Evolutionary conservation across 1,140 invertebrate genomes (phyloP), one percentile per base, ranked within the genome.

Genomic region (Musca vetustissima): DNA sequence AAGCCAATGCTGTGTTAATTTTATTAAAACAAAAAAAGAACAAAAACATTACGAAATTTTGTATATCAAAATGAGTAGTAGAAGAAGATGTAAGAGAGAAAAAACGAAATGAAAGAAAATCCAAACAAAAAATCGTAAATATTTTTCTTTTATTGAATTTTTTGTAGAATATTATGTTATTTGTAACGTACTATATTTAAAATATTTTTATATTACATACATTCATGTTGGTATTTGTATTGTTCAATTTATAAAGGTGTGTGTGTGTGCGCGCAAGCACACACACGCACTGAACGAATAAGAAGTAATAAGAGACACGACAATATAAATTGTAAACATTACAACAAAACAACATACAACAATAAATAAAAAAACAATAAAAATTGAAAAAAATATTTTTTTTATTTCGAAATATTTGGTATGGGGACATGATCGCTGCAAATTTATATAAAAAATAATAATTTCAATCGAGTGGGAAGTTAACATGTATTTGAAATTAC

Each of bases 1-100:
- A 70, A 75, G 76, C 76, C 77, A 73, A 72, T 79, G 78, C 78
- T 79, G 77, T 79, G 77, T 79, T 79, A 79, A 70, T 70, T 70
- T 70, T 67, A 70, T 66, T 47, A 47, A 70, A 43, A 65, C 28
- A 53, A 43, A 36, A 66, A 66, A 13, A 36, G 13, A 66, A 70
- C 57, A 43, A 64, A 47, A 25, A 55, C 53, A 55, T 67, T n/a
- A 67, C 11, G 43, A 52, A 43, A 43, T 43, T 43, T 43, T 43
- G 36, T 43, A 11, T 43, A 43, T 43, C 36, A 43, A 43, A 43
- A 43, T 43, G 36, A 43, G 36, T 43, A 43, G 36, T 43, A 43
- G 36, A 43, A 50, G n/a, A 67, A 24, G 52, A 55, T 32, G 52
- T 59, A n/a, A 47, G 50, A 24, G 50, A 48, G 11, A 25, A 66